These are phyloP conservation scores for Chlorops oryzae DNA, from an alignment of 1,140 invertebrate species.

Conservation along the genomic window DNA sequence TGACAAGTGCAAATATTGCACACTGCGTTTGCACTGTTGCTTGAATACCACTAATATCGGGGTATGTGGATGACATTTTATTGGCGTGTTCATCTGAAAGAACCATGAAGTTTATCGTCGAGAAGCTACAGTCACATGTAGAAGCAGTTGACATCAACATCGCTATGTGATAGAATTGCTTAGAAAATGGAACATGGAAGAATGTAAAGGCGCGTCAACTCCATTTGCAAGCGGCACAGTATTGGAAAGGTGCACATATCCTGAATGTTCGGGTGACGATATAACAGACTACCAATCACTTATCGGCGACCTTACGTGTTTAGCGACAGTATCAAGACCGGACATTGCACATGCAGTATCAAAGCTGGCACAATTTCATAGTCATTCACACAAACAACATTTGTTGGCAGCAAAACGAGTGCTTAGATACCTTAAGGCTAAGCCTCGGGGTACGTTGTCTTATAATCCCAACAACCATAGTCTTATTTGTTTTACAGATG, in stretches of 20 bases:
- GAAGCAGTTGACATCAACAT: conserved; percentile 22
- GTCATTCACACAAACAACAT: conserved; percentile 27
- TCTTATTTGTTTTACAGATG: conserved; percentile 14
- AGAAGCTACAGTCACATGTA: conserved; percentile 2
- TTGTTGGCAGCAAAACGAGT: conserved; percentile 10
- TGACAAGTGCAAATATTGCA: background rate
- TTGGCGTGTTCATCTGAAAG: conserved; percentile 11
- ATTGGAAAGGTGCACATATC: conserved; percentile 2
- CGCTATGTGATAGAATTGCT: conserved; percentile 40
- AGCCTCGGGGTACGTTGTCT: conserved; percentile 1
- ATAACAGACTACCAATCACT: conserved; percentile 17
- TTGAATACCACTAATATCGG: no score
- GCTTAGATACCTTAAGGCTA: conserved; percentile 10
- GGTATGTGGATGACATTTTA: conserved; percentile 7
- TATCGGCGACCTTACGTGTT: conserved; percentile 42
- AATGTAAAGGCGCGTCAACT: conserved; percentile 34
- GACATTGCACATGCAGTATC: conserved; percentile 42
- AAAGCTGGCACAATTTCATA: conserved; percentile 33
- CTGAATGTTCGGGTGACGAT: conserved; percentile 5
- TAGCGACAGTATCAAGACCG: conserved; percentile 37
- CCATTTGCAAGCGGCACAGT: conserved; percentile 36
- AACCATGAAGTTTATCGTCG: conserved; percentile 14
- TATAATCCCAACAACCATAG: conserved; percentile 7
- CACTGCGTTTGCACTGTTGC: no score
- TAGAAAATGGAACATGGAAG: conserved; percentile 37